These are phyloP conservation scores for Diploptera punctata DNA, from an alignment of 2,888 invertebrate genomes.

Conservation along the genomic window DNA sequence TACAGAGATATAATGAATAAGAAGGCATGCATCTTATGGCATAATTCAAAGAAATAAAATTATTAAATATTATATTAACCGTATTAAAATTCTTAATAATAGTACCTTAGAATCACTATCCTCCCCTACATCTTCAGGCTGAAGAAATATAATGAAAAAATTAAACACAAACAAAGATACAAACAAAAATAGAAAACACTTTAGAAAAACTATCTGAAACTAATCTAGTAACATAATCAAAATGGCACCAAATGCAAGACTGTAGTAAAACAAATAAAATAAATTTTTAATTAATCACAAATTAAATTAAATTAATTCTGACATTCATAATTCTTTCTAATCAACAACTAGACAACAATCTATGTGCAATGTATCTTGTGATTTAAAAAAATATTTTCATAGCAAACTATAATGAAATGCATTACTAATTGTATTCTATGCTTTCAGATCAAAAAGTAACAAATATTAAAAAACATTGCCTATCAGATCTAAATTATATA, in stretches of 20 bases:
- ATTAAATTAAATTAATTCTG: not conserved
- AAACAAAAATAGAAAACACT: constrained; percentile 26
- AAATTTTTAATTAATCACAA: too few relatives aligned
- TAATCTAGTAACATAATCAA: not conserved
- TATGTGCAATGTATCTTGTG: not conserved
- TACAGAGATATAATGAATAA: too few relatives aligned
- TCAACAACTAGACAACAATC: constrained; percentile 6
- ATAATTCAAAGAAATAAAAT: constrained; percentile 7
- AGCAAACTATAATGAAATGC: not conserved
- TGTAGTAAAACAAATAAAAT: not conserved
- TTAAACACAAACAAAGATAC: constrained; percentile 35
- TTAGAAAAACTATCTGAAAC: not conserved
- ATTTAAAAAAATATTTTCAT: not conserved
- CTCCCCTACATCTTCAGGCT: constrained; percentile 44
- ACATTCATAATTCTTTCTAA: not conserved
- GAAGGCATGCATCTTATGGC: not conserved
- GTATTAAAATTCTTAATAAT: too few relatives aligned
- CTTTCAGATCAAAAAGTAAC: not conserved
- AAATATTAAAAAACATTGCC: constrained; percentile 17
- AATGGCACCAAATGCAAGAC: not conserved
- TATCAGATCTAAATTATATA: not conserved
- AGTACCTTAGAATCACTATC: constrained; percentile 47
- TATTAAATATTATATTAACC: too few relatives aligned
- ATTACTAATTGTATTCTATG: not conserved
- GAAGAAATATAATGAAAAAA: constrained; percentile 37